A percentile compares a stretch with the other conserved stretches of the same genome.
These are phyloP conservation scores for Rhombomys opimus DNA, from an alignment of 2,113 vertebrate genomes.

Conservation along the genomic window DNA sequence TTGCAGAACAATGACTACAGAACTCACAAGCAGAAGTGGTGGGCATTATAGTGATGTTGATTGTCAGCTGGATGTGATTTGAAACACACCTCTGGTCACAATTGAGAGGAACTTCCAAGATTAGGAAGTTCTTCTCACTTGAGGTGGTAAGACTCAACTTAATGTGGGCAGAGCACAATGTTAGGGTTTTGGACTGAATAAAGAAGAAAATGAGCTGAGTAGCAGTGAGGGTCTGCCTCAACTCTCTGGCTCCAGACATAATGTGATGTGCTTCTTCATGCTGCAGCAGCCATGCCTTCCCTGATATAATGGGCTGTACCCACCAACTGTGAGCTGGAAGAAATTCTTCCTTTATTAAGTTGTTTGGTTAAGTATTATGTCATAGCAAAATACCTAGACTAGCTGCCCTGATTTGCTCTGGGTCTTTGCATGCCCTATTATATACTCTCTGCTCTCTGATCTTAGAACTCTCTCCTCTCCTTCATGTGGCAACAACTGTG, in stretches of 20 bases:
- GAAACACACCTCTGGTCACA: background rate
- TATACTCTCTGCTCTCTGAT: background rate
- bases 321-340: background rate
- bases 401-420: background rate
- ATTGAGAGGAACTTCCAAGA: background rate
- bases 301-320: background rate
- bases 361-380: background rate
- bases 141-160: background rate
- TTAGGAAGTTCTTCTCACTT: background rate
- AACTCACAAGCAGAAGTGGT: accelerated
- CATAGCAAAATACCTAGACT: background rate
- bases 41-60: too few species aligned
- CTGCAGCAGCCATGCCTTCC: background rate
- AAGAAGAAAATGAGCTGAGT: background rate
- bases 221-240: background rate
- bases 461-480: background rate
- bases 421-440: background rate
- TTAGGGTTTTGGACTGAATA: background rate
- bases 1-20: background rate
- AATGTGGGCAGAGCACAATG: too few species aligned
- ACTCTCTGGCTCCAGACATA: too few species aligned
- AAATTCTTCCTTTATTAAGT: background rate
- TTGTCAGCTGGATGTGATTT: too few species aligned
- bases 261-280: background rate
- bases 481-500: background rate